A percentile compares a stretch with the other conserved stretches of the same genome.
Conservation (phyloP, 2,113 vertebrate species). For the Poeciliopsis turrubarensis region DNA sequence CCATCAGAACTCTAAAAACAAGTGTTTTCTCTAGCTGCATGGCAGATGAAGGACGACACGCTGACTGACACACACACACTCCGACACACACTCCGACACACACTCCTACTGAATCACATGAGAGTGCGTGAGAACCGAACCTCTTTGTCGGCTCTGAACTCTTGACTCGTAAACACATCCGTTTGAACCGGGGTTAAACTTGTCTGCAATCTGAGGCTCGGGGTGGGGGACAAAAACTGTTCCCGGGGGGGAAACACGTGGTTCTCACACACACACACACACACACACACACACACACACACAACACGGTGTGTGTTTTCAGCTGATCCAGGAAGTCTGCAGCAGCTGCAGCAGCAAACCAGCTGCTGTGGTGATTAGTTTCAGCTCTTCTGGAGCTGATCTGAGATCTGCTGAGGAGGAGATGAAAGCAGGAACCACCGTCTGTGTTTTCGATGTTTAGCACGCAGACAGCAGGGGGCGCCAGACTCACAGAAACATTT, state of each 20-base stretch:
- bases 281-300: neutral
- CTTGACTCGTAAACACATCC: slow-evolving; percentile 54
- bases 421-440: neutral
- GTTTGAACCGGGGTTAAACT: slow-evolving; percentile 34
- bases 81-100: neutral
- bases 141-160: slow-evolving; percentile 48
- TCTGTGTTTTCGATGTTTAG: neutral
- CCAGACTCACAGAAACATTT: neutral
- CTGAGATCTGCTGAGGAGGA: neutral
- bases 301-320: neutral
- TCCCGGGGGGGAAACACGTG: slow-evolving; percentile 9
- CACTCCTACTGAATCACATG: neutral
- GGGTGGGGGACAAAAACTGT: neutral
- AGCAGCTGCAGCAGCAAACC: slow-evolving; percentile 15
- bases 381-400: slow-evolving; percentile 24
- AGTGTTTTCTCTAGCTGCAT: too few species aligned
- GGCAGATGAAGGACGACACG: neutral
- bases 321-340: neutral
- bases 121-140: slow-evolving; percentile 24
- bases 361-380: slow-evolving; percentile 19
- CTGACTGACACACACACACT: neutral
- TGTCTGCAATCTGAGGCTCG: slow-evolving; percentile 11
- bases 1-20: too few species aligned
- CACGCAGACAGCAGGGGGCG: neutral
- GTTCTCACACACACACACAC: neutral